phyloP scores from a whole-genome alignment of 1,140 invertebrate genomes.

The Lethocerus indicus region DNA sequence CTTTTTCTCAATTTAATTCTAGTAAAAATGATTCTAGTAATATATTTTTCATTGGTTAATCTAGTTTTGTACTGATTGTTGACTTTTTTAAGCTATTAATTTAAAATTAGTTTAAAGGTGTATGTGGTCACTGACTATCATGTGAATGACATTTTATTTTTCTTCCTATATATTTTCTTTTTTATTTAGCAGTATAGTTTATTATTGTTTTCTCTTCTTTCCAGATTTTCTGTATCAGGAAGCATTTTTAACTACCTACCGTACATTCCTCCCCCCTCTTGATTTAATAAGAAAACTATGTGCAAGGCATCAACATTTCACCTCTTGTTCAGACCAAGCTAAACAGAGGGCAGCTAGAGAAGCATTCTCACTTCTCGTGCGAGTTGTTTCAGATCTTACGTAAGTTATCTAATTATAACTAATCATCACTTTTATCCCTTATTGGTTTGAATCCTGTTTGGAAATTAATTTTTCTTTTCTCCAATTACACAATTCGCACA shows the following conservation, averaged over 20 bases:
- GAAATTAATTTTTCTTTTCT: background rate
- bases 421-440: background rate
- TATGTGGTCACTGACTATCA: too few relatives aligned
- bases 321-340: slow-evolving; percentile 46
- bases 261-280: slow-evolving; percentile 82
- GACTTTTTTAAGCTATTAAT: too few relatives aligned
- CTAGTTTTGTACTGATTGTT: too few relatives aligned
- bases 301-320: slow-evolving; percentile 69
- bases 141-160: background rate
- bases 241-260: slow-evolving; percentile 91
- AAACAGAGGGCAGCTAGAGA: slow-evolving; percentile 68
- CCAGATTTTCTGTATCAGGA: slow-evolving; percentile 88
- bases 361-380: slow-evolving; percentile 73
- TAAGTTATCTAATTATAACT: slow-evolving; percentile 31
- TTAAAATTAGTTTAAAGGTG: too few relatives aligned
- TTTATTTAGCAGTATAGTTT: background rate
- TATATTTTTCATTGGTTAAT: too few relatives aligned
- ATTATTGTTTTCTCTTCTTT: slow-evolving; percentile 21
- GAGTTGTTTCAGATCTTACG: slow-evolving; percentile 88
- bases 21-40: too few relatives aligned
- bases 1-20: too few relatives aligned
- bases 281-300: slow-evolving; percentile 77
- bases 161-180: background rate
- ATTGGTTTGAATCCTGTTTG: background rate
- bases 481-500: background rate